Evolutionary conservation across 2,888 invertebrate genomes (phyloP), one percentile per base, ranked within the genome.

Genomic region (Odontomyia ornata): DNA sequence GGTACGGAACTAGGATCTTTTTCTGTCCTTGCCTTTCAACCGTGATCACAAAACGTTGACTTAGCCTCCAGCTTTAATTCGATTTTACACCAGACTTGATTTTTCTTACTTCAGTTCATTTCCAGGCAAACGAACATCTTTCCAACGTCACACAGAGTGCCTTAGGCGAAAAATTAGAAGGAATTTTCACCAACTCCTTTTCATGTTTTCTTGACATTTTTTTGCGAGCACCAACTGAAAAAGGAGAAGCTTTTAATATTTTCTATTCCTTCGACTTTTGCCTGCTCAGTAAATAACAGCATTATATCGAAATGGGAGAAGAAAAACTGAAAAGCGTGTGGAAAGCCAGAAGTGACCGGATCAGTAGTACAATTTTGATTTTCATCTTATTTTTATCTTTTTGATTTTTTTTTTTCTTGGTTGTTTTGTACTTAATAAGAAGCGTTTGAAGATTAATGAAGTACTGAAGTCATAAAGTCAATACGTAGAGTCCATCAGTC

Each of bases 31-130:
- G 36, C 36, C 15, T 7, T 15, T 52, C 7, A 15, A 5, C 18
- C 1, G 52, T 52, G 52, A 15, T 52, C 52, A 52, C 15, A 52
- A 52, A 52, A 52, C 15, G 71, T 72, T 72, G 28, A 72, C 28
- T 27, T 72, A 18, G 52, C 71, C 56, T 46, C 52, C 27, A 27
- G 52, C 7, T 25, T 28, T 72, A 72, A 72, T 72, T 72, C 71
- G 71, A 72, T 72, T 72, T 52, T 56, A 52, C 71, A 72, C 27
- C 27, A 72, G 71, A 72, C 71, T 72, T 52, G 52, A 72, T 56
- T 72, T 72, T 28, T 43, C 36, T 65, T 65, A 36, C 25, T 72
- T 72, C 43, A 36, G 71, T 18, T 28, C 52, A 71, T 72, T 18
- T 21, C 36, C 65, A 27, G 21, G 4, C 52, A 36, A 36, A 9